A percentile compares a stretch with the other conserved stretches of the same genome.
Evolutionary conservation across 2,888 invertebrate species (phyloP).

Genomic region (Mesochorus sp.): DNA sequence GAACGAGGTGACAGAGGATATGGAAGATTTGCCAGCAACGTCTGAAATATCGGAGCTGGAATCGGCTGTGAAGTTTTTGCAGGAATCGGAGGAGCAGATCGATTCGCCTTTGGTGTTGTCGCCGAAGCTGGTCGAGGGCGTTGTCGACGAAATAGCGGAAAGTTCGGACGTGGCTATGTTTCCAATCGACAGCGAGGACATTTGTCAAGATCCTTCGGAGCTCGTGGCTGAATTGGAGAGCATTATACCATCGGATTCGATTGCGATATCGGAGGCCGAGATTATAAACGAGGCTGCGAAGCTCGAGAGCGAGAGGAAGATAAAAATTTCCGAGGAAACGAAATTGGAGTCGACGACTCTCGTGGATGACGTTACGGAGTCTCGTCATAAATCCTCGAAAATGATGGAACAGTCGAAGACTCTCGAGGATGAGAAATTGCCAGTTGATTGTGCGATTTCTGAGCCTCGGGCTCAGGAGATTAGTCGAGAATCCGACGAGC

Average conservation of each 20-base stretch:
- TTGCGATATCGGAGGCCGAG: slow-evolving; percentile 80
- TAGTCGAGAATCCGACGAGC: no score
- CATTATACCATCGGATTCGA: slow-evolving; percentile 72
- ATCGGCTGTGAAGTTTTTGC: slow-evolving; percentile 79
- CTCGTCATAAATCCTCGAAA: no score
- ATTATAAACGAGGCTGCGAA: slow-evolving; percentile 80
- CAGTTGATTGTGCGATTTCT: no score
- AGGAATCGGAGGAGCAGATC: slow-evolving; percentile 81
- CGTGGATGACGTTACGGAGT: no score
- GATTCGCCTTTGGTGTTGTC: slow-evolving; percentile 77
- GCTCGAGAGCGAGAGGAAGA: slow-evolving; percentile 76
- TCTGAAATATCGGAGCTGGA: slow-evolving; percentile 78
- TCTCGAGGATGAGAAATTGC: slow-evolving; percentile 2
- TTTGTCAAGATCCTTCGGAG: slow-evolving; percentile 70
- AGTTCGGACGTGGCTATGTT: slow-evolving; percentile 68
- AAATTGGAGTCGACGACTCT: slow-evolving; percentile 53
- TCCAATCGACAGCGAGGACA: slow-evolving; percentile 67
- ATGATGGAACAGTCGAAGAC: no score
- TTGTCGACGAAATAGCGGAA: slow-evolving; percentile 62
- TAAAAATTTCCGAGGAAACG: slow-evolving; percentile 68
- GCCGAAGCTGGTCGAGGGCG: slow-evolving; percentile 70
- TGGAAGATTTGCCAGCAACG: slow-evolving; percentile 64
- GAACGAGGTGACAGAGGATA: slow-evolving; percentile 57
- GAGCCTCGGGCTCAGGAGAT: no score
- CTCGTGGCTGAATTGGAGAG: slow-evolving; percentile 68